Percentiles rank a stretch among this genome's conserved stretches.
These are phyloP conservation scores for Furnarius figulus DNA, from an alignment of 2,113 vertebrate genomes.

Conservation along the genomic window DNA sequence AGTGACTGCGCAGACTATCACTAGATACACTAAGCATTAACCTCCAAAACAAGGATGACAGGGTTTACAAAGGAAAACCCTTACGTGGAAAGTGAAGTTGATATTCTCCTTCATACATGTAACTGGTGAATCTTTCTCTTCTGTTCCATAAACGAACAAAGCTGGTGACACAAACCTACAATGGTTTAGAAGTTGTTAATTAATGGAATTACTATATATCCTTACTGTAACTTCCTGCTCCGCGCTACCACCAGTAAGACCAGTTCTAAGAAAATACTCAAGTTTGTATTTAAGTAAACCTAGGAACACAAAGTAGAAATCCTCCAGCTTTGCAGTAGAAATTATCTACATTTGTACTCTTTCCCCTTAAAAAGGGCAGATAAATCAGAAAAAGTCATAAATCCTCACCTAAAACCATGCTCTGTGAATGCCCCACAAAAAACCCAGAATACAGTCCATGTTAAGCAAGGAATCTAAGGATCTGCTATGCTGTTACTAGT, in stretches of 20 bases:
- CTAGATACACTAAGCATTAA: background rate
- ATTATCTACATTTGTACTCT: background rate
- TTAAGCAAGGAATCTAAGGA: background rate
- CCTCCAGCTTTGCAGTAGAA: background rate
- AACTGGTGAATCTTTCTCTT: conserved; percentile 57
- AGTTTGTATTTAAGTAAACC: background rate
- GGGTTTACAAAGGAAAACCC: background rate
- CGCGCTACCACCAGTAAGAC: background rate
- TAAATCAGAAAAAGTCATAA: background rate
- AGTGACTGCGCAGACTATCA: background rate
- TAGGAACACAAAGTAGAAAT: background rate
- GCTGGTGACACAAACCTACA: conserved; percentile 85
- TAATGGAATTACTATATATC: background rate
- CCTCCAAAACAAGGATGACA: background rate
- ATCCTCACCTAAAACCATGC: background rate
- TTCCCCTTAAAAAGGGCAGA: background rate
- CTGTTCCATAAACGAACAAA: conserved; percentile 85
- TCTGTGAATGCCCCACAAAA: background rate
- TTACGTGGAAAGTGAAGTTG: conserved; percentile 92
- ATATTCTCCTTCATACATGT: conserved; percentile 83
- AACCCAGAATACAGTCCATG: background rate
- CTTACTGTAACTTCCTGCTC: background rate
- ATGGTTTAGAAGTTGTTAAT: background rate
- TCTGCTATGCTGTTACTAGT: background rate
- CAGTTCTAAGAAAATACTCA: background rate